phyloP scores from a whole-genome alignment of 1,140 invertebrate species.

The Tribolium castaneum region DNA sequence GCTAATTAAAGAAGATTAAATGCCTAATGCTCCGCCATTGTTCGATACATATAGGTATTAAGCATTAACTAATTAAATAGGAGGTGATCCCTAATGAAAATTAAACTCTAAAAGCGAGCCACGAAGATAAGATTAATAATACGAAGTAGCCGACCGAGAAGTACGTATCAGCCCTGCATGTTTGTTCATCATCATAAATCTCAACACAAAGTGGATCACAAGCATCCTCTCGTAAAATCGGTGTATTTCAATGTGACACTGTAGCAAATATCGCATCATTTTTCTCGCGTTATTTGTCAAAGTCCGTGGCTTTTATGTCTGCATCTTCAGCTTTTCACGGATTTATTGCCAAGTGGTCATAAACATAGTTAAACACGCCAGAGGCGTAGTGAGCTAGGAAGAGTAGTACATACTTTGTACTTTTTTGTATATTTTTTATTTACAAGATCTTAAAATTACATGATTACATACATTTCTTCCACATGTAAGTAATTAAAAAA shows the following conservation, averaged over 20 bases:
- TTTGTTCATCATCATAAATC: slow-evolving; percentile 41
- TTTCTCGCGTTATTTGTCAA: slow-evolving; percentile 40
- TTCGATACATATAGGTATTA: not conserved
- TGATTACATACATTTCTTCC: too few species aligned
- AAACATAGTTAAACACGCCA: slow-evolving; percentile 6
- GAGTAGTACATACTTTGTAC: too few species aligned
- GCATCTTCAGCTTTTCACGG: not conserved
- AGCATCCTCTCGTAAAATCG: slow-evolving; percentile 36
- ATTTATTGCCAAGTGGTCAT: slow-evolving; percentile 1
- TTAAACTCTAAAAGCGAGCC: slow-evolving; percentile 3
- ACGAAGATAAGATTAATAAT: slow-evolving; percentile 14
- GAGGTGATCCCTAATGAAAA: not conserved
- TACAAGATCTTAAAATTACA: too few species aligned
- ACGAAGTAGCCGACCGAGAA: slow-evolving; percentile 4
- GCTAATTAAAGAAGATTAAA: not conserved
- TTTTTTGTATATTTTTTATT: too few species aligned
- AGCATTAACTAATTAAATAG: slow-evolving; percentile 8
- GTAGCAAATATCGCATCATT: not conserved
- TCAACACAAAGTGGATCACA: slow-evolving; percentile 14
- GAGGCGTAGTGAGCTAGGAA: too few species aligned
- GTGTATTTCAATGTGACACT: slow-evolving; percentile 26
- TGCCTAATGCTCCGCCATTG: not conserved
- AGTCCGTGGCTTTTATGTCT: slow-evolving; percentile 20
- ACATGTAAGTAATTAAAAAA: too few species aligned
- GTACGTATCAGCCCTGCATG: slow-evolving; percentile 6